A percentile compares a stretch with the other conserved stretches of the same genome.
Evolutionary conservation across 2,797 vertebrate species (phyloP).

Genomic region (Choloepus didactylus): DNA sequence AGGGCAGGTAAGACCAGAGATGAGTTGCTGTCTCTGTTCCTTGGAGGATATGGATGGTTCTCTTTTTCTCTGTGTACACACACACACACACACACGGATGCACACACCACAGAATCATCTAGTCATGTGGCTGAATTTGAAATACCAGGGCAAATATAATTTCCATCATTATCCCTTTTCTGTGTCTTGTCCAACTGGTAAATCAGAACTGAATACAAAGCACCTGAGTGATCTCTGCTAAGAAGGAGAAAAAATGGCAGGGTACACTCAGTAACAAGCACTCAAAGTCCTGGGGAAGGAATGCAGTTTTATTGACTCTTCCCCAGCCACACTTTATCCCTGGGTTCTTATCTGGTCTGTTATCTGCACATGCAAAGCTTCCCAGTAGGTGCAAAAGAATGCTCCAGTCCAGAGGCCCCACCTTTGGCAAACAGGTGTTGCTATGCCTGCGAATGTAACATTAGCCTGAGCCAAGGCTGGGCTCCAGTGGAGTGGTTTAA

Average conservation of each 20-base stretch:
- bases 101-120: neutral
- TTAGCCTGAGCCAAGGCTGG: slow-evolving; percentile 68
- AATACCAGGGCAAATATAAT: slow-evolving; percentile 33
- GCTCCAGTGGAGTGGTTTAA: slow-evolving; percentile 50
- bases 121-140: neutral
- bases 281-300: slow-evolving; percentile 43
- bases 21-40: neutral
- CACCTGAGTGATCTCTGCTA: neutral
- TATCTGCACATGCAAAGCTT: slow-evolving; percentile 62
- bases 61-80: neutral
- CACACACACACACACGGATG: too few species aligned
- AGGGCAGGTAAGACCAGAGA: neutral
- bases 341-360: slow-evolving; percentile 58
- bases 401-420: slow-evolving; percentile 70
- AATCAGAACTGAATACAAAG: slow-evolving; percentile 57
- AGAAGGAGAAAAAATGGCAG: slow-evolving; percentile 26
- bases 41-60: neutral
- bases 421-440: slow-evolving; percentile 89
- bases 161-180: slow-evolving; percentile 35
- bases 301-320: slow-evolving; percentile 46
- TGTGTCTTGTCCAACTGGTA: neutral
- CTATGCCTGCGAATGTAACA: slow-evolving; percentile 76
- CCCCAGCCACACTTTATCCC: slow-evolving; percentile 3
- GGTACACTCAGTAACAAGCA: neutral
- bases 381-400: slow-evolving; percentile 58